A percentile compares a stretch with the other conserved stretches of the same genome.
phyloP scores from a whole-genome alignment of 1,140 invertebrate species.

The Cherax quadricarinatus region DNA sequence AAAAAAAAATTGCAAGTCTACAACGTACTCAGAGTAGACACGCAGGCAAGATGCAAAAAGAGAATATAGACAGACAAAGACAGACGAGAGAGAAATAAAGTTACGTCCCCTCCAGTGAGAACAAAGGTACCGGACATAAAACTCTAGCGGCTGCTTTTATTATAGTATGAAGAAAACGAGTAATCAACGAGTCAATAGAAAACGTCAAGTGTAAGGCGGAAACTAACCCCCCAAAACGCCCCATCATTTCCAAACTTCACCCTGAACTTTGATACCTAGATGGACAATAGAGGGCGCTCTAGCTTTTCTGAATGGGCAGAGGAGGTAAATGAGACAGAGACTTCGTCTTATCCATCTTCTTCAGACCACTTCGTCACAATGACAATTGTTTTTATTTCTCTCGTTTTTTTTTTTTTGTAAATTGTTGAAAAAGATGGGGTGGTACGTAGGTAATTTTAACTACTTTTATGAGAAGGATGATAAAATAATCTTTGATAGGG shows the following conservation, averaged over 20 bases:
- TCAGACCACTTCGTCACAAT: background rate
- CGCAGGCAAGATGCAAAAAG: no score
- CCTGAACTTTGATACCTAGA: background rate
- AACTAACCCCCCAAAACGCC: background rate
- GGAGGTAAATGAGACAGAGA: background rate
- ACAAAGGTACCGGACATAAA: background rate
- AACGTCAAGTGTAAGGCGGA: background rate
- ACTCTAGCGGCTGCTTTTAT: background rate
- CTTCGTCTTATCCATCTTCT: background rate
- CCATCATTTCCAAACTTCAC: background rate
- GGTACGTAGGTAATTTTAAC: no score
- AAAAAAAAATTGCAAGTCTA: no score
- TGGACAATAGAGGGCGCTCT: background rate
- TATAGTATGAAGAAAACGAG: background rate
- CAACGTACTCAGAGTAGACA: no score
- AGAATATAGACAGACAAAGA: background rate
- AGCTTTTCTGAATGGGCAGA: background rate
- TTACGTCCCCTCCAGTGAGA: background rate
- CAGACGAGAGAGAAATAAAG: background rate
- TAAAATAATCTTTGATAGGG: no score
- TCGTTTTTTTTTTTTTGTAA: background rate
- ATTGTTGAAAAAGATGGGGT: background rate
- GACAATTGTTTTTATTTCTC: background rate
- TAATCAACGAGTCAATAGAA: slow-evolving; percentile 5
- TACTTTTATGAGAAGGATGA: no score